These are phyloP conservation scores for Rhineura floridana DNA, from an alignment of 2,113 vertebrate genomes.

Conservation along the genomic window DNA sequence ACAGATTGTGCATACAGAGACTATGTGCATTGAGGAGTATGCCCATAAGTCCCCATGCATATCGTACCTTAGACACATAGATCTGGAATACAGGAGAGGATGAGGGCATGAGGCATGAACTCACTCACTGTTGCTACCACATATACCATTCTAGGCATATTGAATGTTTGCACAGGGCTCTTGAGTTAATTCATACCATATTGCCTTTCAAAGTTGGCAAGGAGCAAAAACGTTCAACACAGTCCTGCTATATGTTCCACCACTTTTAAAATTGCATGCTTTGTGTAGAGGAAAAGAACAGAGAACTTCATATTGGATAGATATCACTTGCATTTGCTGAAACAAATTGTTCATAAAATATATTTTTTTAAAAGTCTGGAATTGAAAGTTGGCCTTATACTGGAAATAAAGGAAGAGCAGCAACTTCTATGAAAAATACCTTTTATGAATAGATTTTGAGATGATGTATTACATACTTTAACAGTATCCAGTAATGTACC, in stretches of 20 bases:
- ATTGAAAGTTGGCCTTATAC: background rate
- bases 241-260: background rate
- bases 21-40: background rate
- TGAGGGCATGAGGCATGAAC: background rate
- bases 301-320: background rate
- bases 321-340: background rate
- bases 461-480: too few relatives aligned
- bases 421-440: background rate
- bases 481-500: too few relatives aligned
- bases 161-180: background rate
- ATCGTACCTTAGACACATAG: background rate
- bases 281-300: background rate
- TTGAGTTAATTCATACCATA: background rate
- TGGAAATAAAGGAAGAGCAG: background rate
- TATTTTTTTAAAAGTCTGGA: background rate
- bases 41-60: background rate
- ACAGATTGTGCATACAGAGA: background rate
- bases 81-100: background rate
- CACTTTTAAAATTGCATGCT: background rate
- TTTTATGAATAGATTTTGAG: background rate
- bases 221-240: background rate
- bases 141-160: background rate
- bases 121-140: background rate
- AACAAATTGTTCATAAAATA: background rate
- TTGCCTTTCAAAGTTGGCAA: background rate